A percentile compares a stretch with the other conserved stretches of the same genome.
Evolutionary conservation across 37 sponge, comb jelly and placozoan species (phyloP).

Genomic region (Agelas oroides): DNA sequence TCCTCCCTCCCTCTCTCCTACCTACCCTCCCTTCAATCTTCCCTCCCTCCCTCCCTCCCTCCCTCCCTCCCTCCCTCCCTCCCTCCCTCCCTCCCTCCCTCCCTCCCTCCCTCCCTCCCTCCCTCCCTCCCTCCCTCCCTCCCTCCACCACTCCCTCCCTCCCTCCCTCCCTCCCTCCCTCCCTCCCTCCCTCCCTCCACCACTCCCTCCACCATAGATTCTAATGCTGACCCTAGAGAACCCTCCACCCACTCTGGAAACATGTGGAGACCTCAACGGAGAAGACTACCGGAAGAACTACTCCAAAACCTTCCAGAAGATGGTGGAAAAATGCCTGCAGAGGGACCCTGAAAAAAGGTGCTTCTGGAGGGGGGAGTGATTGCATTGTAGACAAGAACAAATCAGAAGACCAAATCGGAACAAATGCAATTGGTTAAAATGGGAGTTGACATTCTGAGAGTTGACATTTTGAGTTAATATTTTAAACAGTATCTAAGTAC

Average conservation of each 20-base stretch:
- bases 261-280: conserved; percentile 78
- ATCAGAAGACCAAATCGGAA: no score
- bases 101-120: no score
- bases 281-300: conserved; percentile 90
- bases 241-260: conserved; percentile 96
- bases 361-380: no score
- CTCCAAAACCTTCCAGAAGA: conserved; percentile 90
- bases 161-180: not conserved
- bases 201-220: conserved; percentile 29
- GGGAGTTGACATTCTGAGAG: no score
- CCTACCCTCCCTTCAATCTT: no score
- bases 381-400: no score
- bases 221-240: conserved; percentile 96
- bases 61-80: conserved; percentile 45
- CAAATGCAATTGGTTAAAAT: no score
- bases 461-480: no score
- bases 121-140: not conserved
- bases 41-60: no score
- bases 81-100: conserved; percentile 27
- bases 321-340: conserved; percentile 90
- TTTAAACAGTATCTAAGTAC: no score
- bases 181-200: no score
- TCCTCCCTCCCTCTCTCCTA: no score
- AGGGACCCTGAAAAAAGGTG: conserved; percentile 88
- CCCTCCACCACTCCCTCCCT: not conserved